Conservation (phyloP, 2,113 vertebrate species). For the Tachuris rubrigastra region DNA sequence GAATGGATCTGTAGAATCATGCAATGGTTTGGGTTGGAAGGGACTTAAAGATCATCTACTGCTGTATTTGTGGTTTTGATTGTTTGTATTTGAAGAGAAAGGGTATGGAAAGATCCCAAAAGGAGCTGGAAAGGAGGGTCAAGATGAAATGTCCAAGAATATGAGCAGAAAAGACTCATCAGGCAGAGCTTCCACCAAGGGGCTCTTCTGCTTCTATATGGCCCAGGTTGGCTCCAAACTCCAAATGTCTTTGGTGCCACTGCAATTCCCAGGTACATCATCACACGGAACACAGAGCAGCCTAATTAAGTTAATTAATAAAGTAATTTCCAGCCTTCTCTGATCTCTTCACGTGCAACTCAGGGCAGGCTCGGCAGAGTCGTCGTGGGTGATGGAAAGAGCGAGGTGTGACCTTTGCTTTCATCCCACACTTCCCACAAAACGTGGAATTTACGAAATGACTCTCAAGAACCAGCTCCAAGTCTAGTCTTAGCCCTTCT, state of each 20-base stretch:
- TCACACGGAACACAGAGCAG: not conserved
- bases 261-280: not conserved
- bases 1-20: not conserved
- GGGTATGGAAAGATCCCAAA: not conserved
- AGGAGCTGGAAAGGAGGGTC: not conserved
- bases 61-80: too few species aligned
- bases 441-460: fast-evolving
- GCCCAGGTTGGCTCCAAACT: not conserved
- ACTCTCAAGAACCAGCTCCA: not conserved
- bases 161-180: not conserved
- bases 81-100: not conserved
- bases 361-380: not conserved
- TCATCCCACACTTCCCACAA: not conserved
- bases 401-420: not conserved
- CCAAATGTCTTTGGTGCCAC: not conserved
- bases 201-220: not conserved
- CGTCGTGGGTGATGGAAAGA: not conserved
- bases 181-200: not conserved
- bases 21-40: not conserved
- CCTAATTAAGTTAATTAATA: not conserved
- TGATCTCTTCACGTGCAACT: fast-evolving
- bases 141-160: not conserved
- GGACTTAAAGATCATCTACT: not conserved
- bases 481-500: not conserved
- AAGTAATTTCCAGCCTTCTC: not conserved